Evolutionary conservation across 2,113 vertebrate species (phyloP).

Genomic region (Lichenostomus cassidix): DNA sequence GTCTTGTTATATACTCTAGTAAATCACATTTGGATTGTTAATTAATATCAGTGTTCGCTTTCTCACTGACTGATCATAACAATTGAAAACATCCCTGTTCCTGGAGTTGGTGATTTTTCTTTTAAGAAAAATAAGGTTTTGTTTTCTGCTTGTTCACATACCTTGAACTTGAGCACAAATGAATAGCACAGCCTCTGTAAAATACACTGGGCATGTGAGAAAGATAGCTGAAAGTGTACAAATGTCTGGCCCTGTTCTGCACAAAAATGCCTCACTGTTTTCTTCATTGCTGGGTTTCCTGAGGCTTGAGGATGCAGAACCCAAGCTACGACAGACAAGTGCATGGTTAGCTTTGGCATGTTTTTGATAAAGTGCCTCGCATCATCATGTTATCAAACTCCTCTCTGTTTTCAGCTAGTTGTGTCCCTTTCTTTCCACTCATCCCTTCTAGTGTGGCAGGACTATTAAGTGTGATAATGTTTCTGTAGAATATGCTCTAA

Average conservation of each 20-base stretch:
- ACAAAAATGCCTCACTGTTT: background rate
- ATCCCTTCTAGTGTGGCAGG: background rate
- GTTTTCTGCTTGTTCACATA: background rate
- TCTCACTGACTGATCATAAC: background rate
- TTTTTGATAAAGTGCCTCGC: background rate
- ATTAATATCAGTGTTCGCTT: background rate
- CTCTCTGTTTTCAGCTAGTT: background rate
- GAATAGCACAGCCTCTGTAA: background rate
- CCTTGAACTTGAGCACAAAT: background rate
- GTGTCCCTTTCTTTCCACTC: background rate
- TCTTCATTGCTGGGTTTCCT: background rate
- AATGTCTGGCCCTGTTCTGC: background rate
- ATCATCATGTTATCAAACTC: background rate
- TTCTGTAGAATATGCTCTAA: background rate
- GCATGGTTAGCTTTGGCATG: background rate
- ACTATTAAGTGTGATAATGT: background rate
- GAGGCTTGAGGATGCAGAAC: background rate
- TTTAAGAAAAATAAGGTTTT: background rate
- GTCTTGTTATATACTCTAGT: background rate
- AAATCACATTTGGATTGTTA: background rate
- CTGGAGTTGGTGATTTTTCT: background rate
- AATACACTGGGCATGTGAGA: background rate
- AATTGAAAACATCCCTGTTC: background rate
- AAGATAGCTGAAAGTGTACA: background rate
- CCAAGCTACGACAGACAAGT: background rate